phyloP scores from a whole-genome alignment of 2,113 vertebrate species.

The Noctilio leporinus region DNA sequence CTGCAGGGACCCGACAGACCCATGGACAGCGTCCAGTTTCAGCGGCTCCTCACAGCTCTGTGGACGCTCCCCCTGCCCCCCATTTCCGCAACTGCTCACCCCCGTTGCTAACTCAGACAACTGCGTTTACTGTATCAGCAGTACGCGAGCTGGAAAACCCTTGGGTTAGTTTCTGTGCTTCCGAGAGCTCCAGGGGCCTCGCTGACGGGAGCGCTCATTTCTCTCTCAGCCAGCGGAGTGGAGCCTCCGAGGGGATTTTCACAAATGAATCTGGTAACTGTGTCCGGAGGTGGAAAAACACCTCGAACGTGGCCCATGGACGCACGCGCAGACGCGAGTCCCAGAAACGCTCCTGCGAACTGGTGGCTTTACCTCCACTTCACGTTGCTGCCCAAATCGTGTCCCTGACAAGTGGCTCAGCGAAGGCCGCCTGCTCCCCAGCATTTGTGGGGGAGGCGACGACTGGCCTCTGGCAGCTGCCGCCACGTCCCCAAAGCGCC shows the following conservation, averaged over 20 bases:
- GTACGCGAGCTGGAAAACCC: not conserved
- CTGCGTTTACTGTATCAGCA: not conserved
- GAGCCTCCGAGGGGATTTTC: not conserved
- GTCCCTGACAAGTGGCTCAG: not conserved
- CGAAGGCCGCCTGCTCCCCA: not conserved
- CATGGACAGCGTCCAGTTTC: not conserved
- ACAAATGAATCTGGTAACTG: not conserved
- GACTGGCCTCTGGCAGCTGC: too few relatives aligned
- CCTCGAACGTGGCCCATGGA: not conserved
- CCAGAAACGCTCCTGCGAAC: not conserved
- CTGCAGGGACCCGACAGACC: not conserved
- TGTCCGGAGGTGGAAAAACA: not conserved
- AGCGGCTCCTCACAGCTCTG: too few relatives aligned
- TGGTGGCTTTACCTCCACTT: not conserved
- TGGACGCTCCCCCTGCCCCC: too few relatives aligned
- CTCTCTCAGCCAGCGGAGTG: not conserved
- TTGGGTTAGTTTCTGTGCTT: not conserved
- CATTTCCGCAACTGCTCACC: too few relatives aligned
- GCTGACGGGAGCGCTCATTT: not conserved
- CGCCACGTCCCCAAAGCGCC: not conserved
- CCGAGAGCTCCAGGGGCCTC: not conserved
- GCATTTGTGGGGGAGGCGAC: not conserved
- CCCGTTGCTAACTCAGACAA: not conserved
- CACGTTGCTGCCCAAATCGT: not conserved
- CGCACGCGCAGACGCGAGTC: not conserved